phyloP scores from a whole-genome alignment of 2,113 vertebrate genomes.

The Nothobranchius kuhntae region DNA sequence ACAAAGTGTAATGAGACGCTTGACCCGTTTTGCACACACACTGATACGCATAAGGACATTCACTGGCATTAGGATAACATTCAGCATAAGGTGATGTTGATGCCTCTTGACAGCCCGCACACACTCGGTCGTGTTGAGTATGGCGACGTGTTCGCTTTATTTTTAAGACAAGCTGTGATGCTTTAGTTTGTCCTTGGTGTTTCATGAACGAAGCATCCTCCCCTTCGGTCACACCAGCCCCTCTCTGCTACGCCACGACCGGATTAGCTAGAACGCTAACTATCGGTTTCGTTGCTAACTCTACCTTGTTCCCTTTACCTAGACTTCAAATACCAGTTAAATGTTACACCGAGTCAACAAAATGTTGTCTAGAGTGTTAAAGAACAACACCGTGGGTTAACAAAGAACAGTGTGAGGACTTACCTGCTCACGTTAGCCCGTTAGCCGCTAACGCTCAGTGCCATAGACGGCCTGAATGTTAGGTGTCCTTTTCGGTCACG shows the following conservation, averaged over 20 bases:
- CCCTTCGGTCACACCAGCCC: conserved; percentile 26
- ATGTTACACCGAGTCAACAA: fast-evolving
- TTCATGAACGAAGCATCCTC: conserved; percentile 31
- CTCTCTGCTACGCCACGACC: conserved; percentile 57
- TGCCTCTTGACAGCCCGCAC: conserved; percentile 1
- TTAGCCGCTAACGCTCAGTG: conserved; percentile 60
- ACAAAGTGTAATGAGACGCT: background rate
- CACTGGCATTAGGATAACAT: background rate
- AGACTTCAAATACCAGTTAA: background rate
- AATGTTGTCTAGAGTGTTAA: fast-evolving
- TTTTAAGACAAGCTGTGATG: background rate
- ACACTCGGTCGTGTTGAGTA: background rate
- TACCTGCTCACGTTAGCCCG: conserved; percentile 57
- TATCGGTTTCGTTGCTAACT: conserved; percentile 40
- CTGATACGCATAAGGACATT: background rate
- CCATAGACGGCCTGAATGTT: conserved; percentile 49
- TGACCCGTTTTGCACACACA: conserved; percentile 1
- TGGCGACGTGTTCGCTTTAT: background rate
- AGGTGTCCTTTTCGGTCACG: conserved; percentile 36
- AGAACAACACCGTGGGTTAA: fast-evolving
- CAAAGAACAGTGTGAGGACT: background rate
- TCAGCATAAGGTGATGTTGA: conserved; percentile 5
- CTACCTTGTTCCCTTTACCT: background rate
- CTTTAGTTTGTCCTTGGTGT: conserved; percentile 8
- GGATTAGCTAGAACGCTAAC: conserved; percentile 58